These are phyloP conservation scores for Enteromius afrohamiltoni DNA, from an alignment of 2,797 vertebrate genomes.

Conservation along the genomic window DNA sequence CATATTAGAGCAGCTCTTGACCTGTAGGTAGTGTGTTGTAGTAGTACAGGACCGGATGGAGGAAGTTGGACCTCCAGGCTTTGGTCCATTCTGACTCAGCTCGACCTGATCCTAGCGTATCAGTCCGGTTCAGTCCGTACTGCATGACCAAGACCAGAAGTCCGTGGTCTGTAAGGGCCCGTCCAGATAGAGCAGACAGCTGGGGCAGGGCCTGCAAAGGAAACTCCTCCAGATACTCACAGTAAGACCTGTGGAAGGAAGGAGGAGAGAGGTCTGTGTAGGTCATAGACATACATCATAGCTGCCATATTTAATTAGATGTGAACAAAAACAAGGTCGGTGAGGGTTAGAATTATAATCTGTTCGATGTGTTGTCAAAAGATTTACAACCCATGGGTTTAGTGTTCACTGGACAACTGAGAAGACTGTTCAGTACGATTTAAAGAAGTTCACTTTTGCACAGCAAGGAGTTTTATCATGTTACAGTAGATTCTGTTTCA, in stretches of 20 bases:
- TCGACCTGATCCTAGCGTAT: conserved; percentile 86
- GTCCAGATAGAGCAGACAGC: conserved; percentile 79
- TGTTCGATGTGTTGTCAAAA: no score
- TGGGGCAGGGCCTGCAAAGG: conserved; percentile 85
- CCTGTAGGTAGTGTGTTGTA: conserved; percentile 88
- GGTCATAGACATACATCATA: not conserved
- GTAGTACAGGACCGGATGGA: conserved; percentile 95
- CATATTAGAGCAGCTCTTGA: conserved; percentile 64
- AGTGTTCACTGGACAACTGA: not conserved
- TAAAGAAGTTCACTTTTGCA: not conserved
- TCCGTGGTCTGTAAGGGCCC: conserved; percentile 79
- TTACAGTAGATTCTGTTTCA: not conserved
- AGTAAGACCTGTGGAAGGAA: conserved; percentile 72
- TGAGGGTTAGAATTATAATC: not conserved
- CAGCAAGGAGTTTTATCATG: not conserved
- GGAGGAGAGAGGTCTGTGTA: not conserved
- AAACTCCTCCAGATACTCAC: conserved; percentile 93
- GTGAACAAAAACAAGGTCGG: not conserved
- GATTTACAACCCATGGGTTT: not conserved
- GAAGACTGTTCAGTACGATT: not conserved
- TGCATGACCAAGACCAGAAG: conserved; percentile 90
- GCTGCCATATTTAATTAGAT: not conserved
- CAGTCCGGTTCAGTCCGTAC: conserved; percentile 92
- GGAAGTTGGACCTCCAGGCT: conserved; percentile 94
- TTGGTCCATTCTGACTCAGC: conserved; percentile 88